Conservation (phyloP, 2,113 vertebrate genomes). For the Brachypteracias leptosomus region DNA sequence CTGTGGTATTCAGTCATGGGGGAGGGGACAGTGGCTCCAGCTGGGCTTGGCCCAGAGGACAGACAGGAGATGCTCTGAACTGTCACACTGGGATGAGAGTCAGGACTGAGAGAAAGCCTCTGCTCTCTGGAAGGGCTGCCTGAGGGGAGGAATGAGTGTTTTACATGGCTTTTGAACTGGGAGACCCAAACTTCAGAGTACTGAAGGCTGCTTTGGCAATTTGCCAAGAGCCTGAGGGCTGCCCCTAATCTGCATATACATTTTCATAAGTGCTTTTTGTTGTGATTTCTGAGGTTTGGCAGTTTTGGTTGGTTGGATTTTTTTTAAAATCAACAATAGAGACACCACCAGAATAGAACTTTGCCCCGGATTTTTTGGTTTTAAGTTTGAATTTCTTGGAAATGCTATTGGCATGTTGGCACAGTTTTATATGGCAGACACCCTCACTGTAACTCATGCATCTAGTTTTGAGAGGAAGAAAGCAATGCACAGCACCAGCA, state of each 20-base stretch:
- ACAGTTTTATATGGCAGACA: neutral
- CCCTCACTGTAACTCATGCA: neutral
- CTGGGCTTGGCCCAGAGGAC: neutral
- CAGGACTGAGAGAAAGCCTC: neutral
- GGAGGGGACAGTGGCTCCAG: neutral
- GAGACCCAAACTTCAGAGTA: neutral
- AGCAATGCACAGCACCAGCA: neutral
- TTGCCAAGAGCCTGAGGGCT: neutral
- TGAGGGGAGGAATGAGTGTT: neutral
- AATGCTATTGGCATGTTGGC: neutral
- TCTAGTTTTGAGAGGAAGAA: neutral
- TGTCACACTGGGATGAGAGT: neutral
- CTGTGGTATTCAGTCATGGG: neutral
- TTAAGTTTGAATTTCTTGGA: neutral
- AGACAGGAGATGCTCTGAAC: neutral
- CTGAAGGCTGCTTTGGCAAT: neutral
- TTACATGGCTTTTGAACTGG: slow-evolving; percentile 8
- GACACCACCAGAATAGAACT: neutral
- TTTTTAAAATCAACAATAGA: neutral
- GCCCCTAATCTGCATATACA: neutral
- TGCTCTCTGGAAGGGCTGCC: neutral
- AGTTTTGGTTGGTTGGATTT: neutral
- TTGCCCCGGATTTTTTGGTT: neutral
- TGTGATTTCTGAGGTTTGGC: neutral
- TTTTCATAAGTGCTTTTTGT: slow-evolving; percentile 17